Evolutionary conservation across 2,888 invertebrate species (phyloP).

Genomic region (Scaptomyza flava): DNA sequence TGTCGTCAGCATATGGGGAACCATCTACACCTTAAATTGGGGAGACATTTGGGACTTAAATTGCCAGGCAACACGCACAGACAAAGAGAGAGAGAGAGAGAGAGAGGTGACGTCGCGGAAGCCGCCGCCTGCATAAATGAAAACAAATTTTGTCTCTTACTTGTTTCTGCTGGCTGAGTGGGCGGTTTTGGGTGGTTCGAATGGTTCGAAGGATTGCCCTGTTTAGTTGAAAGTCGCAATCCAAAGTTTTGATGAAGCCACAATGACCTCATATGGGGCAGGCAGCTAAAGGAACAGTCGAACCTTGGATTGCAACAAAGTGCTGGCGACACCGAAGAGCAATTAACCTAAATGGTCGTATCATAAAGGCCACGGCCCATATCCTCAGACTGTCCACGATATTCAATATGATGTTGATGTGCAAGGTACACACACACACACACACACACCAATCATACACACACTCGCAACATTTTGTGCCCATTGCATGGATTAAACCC

Average conservation of each 20-base stretch:
- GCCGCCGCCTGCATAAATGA: slow-evolving; percentile 54
- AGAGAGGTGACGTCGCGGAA: slow-evolving; percentile 27
- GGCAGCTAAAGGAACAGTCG: slow-evolving; percentile 4
- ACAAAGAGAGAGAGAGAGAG: background rate
- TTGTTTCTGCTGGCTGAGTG: slow-evolving; percentile 21
- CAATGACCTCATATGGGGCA: slow-evolving; percentile 70
- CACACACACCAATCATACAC: background rate
- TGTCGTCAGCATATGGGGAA: slow-evolving; percentile 16
- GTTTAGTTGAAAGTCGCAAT: background rate
- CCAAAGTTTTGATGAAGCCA: slow-evolving; percentile 34
- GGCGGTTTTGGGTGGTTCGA: background rate
- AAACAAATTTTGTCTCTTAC: slow-evolving; percentile 59
- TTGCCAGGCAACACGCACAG: slow-evolving; percentile 67
- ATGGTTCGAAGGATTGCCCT: slow-evolving; percentile 1
- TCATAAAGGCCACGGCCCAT: slow-evolving; percentile 53
- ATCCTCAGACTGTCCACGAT: slow-evolving; percentile 40
- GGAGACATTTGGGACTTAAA: slow-evolving; percentile 35
- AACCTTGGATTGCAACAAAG: slow-evolving; percentile 37
- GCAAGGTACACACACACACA: background rate
- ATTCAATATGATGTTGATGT: slow-evolving; percentile 52
- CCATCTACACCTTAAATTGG: slow-evolving; percentile 16
- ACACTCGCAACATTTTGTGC: background rate
- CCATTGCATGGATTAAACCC: slow-evolving; percentile 22
- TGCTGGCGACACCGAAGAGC: slow-evolving; percentile 39
- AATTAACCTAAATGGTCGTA: slow-evolving; percentile 82